Evolutionary conservation across 2,888 invertebrate species (phyloP).

Genomic region (Ennomos quercinarius): DNA sequence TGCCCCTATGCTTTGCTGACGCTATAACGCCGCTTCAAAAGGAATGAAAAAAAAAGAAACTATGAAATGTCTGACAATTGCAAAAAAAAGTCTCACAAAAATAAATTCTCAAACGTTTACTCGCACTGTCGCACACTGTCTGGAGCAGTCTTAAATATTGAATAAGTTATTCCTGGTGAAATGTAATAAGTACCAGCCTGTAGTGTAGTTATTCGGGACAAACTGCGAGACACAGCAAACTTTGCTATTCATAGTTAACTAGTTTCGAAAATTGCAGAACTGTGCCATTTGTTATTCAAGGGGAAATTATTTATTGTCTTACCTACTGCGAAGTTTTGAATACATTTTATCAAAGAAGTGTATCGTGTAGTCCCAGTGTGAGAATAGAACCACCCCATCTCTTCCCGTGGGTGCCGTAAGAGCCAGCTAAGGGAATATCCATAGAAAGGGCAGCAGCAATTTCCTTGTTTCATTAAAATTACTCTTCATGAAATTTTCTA

Average conservation of each 20-base stretch:
- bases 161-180: slow-evolving; percentile 23
- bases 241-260: slow-evolving; percentile 24
- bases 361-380: too few relatives aligned
- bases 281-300: slow-evolving; percentile 15
- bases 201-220: slow-evolving; percentile 8
- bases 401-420: too few relatives aligned
- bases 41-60: too few relatives aligned
- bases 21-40: too few relatives aligned
- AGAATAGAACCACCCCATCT: too few relatives aligned
- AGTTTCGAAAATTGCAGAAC: slow-evolving; percentile 20
- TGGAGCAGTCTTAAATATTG: slow-evolving; percentile 14
- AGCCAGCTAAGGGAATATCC: neutral
- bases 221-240: slow-evolving; percentile 21
- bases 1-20: too few relatives aligned
- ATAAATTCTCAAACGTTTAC: too few relatives aligned
- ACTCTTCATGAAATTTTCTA: too few relatives aligned
- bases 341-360: neutral
- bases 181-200: slow-evolving; percentile 20
- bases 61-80: too few relatives aligned
- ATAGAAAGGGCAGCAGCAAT: too few relatives aligned
- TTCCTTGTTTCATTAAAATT: too few relatives aligned
- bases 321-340: slow-evolving; percentile 3
- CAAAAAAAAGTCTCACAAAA: too few relatives aligned
- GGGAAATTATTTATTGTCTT: slow-evolving; percentile 8
- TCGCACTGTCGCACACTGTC: neutral